These are phyloP conservation scores for Rhabditophanes sp. DNA, from an alignment of 2,888 invertebrate genomes.

Conservation along the genomic window DNA sequence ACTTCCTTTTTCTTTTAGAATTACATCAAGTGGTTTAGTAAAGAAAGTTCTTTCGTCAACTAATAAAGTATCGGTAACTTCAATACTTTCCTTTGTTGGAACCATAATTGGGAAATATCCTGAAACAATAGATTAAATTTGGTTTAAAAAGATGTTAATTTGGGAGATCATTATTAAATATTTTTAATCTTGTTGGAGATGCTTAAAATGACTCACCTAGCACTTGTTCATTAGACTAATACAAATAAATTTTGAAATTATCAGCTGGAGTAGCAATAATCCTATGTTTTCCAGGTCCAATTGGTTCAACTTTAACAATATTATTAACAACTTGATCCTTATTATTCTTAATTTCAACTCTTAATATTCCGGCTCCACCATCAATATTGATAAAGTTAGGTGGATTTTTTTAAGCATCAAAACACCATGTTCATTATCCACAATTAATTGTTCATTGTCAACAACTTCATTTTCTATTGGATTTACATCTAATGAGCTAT, in stretches of 20 bases:
- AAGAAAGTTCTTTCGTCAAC: too few relatives aligned
- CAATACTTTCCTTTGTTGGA: conserved; percentile 8
- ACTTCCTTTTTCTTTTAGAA: too few relatives aligned
- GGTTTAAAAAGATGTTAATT: too few relatives aligned
- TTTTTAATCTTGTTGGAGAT: too few relatives aligned
- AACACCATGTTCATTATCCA: conserved; percentile 25
- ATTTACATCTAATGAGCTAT: conserved; percentile 49
- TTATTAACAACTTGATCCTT: conserved; percentile 21
- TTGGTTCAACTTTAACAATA: conserved; percentile 20
- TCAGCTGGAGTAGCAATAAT: conserved; percentile 22
- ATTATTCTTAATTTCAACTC: conserved; percentile 42
- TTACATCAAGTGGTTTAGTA: too few relatives aligned
- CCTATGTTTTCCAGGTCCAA: conserved; percentile 36
- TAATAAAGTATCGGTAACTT: too few relatives aligned
- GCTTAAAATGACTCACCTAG: too few relatives aligned
- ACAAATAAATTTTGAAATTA: conserved; percentile 30
- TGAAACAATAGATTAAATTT: too few relatives aligned
- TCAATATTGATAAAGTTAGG: conserved; percentile 37
- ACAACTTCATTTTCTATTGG: conserved; percentile 35
- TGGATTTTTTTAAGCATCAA: conserved; percentile 26
- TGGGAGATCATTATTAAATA: too few relatives aligned
- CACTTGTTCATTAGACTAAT: conserved; percentile 38
- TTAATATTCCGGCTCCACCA: conserved; percentile 41
- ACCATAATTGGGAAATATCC: conserved; percentile 37
- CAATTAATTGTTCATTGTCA: conserved; percentile 32